phyloP scores from a whole-genome alignment of 2,113 vertebrate genomes.

The Lophotis ruficrista region DNA sequence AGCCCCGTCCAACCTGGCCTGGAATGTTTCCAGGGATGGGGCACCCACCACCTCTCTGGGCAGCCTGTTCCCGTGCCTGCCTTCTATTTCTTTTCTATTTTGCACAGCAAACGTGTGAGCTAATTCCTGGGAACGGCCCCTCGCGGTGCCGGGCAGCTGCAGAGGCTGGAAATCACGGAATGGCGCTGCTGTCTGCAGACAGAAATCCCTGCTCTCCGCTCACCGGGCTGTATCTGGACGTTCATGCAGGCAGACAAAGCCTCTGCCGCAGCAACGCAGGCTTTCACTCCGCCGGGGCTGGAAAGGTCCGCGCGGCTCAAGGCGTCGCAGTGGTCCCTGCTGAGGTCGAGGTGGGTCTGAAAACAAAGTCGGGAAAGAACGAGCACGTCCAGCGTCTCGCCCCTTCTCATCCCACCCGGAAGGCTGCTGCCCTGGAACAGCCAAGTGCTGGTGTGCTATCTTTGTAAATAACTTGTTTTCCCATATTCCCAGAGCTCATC shows the following conservation, averaged over 20 bases:
- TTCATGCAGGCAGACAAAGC: conserved; percentile 42
- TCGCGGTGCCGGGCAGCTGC: neutral
- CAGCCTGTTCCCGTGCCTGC: neutral
- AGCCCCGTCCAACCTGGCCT: no score
- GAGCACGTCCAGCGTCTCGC: neutral
- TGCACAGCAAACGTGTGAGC: neutral
- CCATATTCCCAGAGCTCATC: neutral
- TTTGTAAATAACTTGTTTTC: neutral
- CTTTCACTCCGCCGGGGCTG: neutral
- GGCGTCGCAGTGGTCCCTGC: neutral
- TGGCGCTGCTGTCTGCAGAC: neutral
- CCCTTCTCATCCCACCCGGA: neutral
- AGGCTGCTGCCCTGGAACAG: neutral
- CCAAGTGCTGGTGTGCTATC: neutral
- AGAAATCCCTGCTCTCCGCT: neutral
- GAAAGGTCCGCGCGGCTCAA: conserved; percentile 41
- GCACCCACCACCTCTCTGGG: no score
- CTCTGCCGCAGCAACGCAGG: conserved; percentile 27
- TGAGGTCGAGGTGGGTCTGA: conserved; percentile 35
- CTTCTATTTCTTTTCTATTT: neutral
- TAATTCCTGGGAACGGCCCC: neutral
- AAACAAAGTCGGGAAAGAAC: neutral
- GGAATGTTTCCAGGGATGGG: no score
- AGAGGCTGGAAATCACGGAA: neutral
- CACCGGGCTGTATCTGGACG: neutral